Conservation (phyloP, 2,797 vertebrate species). For the Argya squamiceps region DNA sequence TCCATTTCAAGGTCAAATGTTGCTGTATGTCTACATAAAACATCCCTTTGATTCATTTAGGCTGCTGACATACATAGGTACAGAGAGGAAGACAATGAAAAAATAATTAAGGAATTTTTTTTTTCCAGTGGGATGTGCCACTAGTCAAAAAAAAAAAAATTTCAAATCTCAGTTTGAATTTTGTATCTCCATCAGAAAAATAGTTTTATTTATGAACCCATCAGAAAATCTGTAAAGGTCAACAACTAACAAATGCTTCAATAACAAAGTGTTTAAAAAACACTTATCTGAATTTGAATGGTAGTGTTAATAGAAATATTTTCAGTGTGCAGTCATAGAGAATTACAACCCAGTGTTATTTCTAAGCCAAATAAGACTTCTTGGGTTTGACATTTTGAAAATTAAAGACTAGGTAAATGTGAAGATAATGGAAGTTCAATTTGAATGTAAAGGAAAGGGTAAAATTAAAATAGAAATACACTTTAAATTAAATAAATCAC, state of each 20-base stretch:
- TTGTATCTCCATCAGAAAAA: neutral
- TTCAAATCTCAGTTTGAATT: neutral
- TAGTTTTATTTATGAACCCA: neutral
- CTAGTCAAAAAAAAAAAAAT: neutral
- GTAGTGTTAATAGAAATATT: neutral
- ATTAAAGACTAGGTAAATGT: neutral
- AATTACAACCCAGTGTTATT: neutral
- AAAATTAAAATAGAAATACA: neutral
- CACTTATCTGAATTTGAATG: neutral
- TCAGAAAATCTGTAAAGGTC: neutral
- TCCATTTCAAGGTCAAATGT: neutral
- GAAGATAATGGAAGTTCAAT: neutral
- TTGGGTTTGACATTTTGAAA: neutral
- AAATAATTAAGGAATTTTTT: neutral
- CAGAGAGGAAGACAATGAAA: neutral
- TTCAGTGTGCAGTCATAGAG: neutral
- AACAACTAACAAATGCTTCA: neutral
- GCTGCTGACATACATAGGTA: neutral
- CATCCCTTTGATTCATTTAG: neutral
- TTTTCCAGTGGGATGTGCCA: neutral
- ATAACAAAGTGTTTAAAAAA: neutral
- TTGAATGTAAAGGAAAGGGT: neutral
- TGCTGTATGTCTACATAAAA: neutral
- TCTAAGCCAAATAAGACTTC: neutral
- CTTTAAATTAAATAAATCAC: neutral